Conservation (phyloP, 2,888 invertebrate species). For the Elmis aenea region DNA sequence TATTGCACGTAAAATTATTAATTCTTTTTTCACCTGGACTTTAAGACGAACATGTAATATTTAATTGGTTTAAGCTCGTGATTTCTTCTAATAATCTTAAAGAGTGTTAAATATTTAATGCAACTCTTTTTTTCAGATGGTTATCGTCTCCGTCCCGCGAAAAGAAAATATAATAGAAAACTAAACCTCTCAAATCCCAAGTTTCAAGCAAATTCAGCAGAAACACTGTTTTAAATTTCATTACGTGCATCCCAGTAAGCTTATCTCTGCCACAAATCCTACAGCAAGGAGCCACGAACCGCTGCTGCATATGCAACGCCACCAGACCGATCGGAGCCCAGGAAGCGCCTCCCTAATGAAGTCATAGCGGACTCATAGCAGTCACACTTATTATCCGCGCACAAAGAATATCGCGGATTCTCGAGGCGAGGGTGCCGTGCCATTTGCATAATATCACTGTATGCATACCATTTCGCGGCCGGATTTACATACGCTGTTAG, state of each 20-base stretch:
- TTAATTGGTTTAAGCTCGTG: too few relatives aligned
- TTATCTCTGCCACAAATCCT: constrained; percentile 17
- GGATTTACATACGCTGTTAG: constrained; percentile 29
- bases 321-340: constrained; percentile 7
- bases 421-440: constrained; percentile 21
- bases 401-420: constrained; percentile 26
- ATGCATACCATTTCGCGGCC: constrained; percentile 25
- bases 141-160: too few relatives aligned
- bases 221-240: constrained; percentile 13
- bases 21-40: too few relatives aligned
- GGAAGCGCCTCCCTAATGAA: constrained; percentile 18
- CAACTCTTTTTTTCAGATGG: too few relatives aligned
- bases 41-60: too few relatives aligned
- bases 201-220: constrained; percentile 11
- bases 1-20: too few relatives aligned
- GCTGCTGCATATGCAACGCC: constrained; percentile 17
- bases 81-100: too few relatives aligned
- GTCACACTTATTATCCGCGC: constrained; percentile 22
- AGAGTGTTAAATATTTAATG: too few relatives aligned
- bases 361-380: constrained; percentile 19
- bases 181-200: too few relatives aligned
- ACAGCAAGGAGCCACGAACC: too few relatives aligned
- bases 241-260: constrained; percentile 8
- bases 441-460: constrained; percentile 29
- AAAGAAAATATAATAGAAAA: too few relatives aligned